phyloP scores from a whole-genome alignment of 2,113 vertebrate genomes.

The Spea multiplicata region DNA sequence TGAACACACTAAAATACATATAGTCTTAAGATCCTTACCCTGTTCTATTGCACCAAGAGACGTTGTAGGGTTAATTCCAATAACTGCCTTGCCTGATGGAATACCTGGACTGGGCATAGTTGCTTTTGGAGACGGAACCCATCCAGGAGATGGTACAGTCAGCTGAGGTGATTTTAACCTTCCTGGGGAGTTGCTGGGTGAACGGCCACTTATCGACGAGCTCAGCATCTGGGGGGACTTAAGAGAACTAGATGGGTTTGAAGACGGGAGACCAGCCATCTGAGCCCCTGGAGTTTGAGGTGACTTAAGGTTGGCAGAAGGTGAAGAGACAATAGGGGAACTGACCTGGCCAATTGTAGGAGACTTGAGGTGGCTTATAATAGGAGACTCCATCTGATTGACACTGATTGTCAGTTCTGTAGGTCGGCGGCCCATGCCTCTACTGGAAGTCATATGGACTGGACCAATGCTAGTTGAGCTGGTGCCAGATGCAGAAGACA shows the following conservation, averaged over 20 bases:
- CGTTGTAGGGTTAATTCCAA: constrained; percentile 64
- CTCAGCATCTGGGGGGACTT: constrained; percentile 91
- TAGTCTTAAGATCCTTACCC: constrained; percentile 54
- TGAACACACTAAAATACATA: neutral
- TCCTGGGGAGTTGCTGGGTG: constrained; percentile 85
- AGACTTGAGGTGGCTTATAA: constrained; percentile 86
- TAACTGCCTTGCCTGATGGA: constrained; percentile 66
- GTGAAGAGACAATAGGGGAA: constrained; percentile 83
- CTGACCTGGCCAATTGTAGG: constrained; percentile 86
- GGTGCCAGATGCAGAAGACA: constrained; percentile 62
- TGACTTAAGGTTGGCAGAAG: constrained; percentile 88
- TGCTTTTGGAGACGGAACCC: constrained; percentile 87
- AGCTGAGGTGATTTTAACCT: constrained; percentile 88
- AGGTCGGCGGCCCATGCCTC: constrained; percentile 76
- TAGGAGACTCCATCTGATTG: constrained; percentile 81
- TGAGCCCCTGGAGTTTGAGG: constrained; percentile 78
- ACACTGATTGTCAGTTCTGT: constrained; percentile 85
- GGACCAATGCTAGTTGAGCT: constrained; percentile 49
- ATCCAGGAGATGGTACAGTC: constrained; percentile 86
- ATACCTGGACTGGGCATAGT: constrained; percentile 86
- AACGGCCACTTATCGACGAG: constrained; percentile 80
- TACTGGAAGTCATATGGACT: constrained; percentile 67
- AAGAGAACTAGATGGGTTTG: constrained; percentile 74
- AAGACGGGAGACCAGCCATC: constrained; percentile 73
- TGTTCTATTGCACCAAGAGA: constrained; percentile 67